phyloP scores from a whole-genome alignment of 2,888 invertebrate genomes.

The Thymelicus sylvestris region DNA sequence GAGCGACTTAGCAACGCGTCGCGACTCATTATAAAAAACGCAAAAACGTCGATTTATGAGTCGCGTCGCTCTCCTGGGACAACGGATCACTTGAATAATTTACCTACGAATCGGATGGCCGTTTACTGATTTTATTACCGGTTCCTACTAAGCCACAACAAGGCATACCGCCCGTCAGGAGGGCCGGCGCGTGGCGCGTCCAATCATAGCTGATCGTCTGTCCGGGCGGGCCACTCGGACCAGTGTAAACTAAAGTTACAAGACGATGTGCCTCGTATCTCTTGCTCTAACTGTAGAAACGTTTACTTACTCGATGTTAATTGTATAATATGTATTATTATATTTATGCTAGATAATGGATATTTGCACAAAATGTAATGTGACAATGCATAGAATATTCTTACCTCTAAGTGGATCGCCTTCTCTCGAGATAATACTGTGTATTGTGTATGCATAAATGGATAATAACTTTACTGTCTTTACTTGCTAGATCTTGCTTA shows the following conservation, averaged over 20 bases:
- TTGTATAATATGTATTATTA: conserved; percentile 1
- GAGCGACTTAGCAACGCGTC: too few species aligned
- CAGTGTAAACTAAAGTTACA: conserved; percentile 17
- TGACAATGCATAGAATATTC: conserved; percentile 16
- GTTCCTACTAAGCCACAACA: too few species aligned
- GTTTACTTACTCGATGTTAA: conserved; percentile 30
- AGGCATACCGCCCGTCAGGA: too few species aligned
- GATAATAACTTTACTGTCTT: conserved; percentile 13
- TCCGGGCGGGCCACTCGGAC: conserved; percentile 38
- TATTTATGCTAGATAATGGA: conserved; percentile 29
- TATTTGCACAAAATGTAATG: conserved; percentile 32
- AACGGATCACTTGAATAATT: too few species aligned
- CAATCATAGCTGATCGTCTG: neutral
- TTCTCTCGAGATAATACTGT: conserved; percentile 28
- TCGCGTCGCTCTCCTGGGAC: too few species aligned
- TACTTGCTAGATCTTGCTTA: conserved; percentile 19
- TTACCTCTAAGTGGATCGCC: conserved; percentile 19
- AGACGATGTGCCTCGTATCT: conserved; percentile 30
- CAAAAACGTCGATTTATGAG: too few species aligned
- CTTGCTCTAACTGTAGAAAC: conserved; percentile 27
- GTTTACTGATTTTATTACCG: too few species aligned
- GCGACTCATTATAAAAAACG: too few species aligned
- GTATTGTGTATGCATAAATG: conserved; percentile 24
- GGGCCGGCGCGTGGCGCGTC: too few species aligned
- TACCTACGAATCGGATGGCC: too few species aligned